Percentiles rank a stretch among this genome's conserved stretches.
Evolutionary conservation across 2,888 invertebrate genomes (phyloP).

Genomic region (Drosophila demipolita): DNA sequence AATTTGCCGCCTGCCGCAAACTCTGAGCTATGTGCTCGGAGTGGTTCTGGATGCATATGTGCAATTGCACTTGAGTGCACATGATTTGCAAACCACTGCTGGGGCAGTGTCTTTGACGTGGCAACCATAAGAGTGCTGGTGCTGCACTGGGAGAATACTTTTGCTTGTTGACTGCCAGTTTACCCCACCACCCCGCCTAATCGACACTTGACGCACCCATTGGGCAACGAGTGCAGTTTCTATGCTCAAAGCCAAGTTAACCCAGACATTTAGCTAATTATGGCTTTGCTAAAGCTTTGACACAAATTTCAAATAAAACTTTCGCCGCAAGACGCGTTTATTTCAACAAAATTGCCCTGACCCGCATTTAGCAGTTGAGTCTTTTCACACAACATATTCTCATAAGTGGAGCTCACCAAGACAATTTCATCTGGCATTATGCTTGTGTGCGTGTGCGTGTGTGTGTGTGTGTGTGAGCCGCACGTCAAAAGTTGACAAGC

Average conservation of each 20-base stretch:
- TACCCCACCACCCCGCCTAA: constrained; percentile 4
- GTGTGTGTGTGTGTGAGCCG: background rate
- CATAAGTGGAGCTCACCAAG: constrained; percentile 24
- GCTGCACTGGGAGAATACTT: constrained; percentile 6
- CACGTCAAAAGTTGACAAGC: constrained; percentile 27
- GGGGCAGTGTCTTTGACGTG: constrained; percentile 39
- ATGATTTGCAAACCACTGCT: constrained; percentile 15
- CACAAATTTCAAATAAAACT: constrained; percentile 35
- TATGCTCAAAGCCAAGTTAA: constrained; percentile 4
- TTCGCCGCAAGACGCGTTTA: constrained; percentile 4
- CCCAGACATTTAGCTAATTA: constrained; percentile 46
- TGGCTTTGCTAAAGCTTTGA: constrained; percentile 42
- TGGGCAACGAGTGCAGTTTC: background rate
- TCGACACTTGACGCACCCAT: constrained; percentile 8
- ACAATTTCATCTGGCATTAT: background rate
- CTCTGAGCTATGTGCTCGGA: background rate
- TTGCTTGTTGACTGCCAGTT: constrained; percentile 4
- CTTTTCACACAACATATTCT: constrained; percentile 8
- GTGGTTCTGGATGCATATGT: constrained; percentile 19
- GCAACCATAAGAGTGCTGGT: constrained; percentile 1
- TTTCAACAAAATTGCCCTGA: constrained; percentile 36
- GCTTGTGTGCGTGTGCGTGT: background rate
- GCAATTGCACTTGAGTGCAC: constrained; percentile 59
- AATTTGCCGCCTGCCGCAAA: constrained; percentile 10
- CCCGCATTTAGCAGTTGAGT: constrained; percentile 37